Evolutionary conservation across 1,140 invertebrate species (phyloP).

Genomic region (Atta texana): DNA sequence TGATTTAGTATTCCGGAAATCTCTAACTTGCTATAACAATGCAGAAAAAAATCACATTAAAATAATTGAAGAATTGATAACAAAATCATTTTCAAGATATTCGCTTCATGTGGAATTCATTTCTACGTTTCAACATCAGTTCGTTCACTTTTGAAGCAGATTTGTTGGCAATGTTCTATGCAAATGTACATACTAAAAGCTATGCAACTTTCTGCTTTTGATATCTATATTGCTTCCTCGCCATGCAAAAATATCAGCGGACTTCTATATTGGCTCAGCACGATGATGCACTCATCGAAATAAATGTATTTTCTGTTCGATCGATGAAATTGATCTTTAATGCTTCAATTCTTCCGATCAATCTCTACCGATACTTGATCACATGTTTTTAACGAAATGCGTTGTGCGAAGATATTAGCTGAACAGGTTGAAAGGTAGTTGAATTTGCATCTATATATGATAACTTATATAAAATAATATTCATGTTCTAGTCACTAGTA

Average conservation of each 20-base stretch:
- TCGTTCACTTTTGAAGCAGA: neutral
- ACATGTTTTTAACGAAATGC: conserved; percentile 13
- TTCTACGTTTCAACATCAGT: neutral
- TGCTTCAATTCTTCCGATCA: neutral
- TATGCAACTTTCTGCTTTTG: neutral
- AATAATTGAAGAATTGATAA: conserved; percentile 21
- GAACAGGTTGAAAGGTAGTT: conserved; percentile 12
- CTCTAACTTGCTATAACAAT: neutral
- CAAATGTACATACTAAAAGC: neutral
- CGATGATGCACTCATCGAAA: neutral
- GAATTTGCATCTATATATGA: conserved; percentile 41
- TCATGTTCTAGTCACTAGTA: neutral
- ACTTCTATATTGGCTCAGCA: neutral
- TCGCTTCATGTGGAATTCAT: neutral
- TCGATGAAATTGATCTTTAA: conserved; percentile 27
- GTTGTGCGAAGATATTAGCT: neutral
- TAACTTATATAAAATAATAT: conserved; percentile 19
- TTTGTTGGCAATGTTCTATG: conserved; percentile 9
- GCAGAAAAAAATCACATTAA: neutral
- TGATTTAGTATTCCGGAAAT: neutral
- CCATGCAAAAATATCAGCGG: neutral
- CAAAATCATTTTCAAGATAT: neutral
- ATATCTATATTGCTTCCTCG: neutral
- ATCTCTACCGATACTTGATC: conserved; percentile 31
- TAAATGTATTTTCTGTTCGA: conserved; percentile 17